phyloP scores from a whole-genome alignment of 2,113 vertebrate species.

The Mesitornis unicolor region DNA sequence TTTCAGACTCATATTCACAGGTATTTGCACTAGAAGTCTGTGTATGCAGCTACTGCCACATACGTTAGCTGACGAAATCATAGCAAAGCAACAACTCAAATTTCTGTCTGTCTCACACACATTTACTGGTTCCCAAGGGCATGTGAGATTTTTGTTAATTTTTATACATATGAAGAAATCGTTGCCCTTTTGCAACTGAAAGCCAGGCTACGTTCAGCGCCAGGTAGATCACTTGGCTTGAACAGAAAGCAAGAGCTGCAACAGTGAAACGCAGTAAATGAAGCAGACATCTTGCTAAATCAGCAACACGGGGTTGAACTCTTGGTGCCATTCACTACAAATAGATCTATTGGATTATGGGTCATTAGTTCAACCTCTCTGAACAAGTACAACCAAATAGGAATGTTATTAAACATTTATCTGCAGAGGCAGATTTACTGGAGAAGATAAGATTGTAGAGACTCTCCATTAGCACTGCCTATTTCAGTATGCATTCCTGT shows the following conservation, averaged over 20 bases:
- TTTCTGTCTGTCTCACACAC: background rate
- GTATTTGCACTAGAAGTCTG: background rate
- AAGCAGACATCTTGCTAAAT: background rate
- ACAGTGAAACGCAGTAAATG: background rate
- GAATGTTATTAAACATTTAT: conserved; percentile 41
- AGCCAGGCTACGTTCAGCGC: background rate
- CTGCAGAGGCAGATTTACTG: conserved; percentile 3
- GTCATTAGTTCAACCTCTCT: conserved; percentile 35
- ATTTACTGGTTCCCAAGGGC: background rate
- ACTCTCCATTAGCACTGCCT: background rate
- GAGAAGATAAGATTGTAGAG: conserved; percentile 11
- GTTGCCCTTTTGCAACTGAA: background rate
- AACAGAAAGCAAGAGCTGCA: background rate
- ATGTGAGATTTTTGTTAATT: background rate
- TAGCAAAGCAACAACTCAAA: background rate
- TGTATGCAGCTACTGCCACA: background rate
- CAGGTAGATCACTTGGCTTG: background rate
- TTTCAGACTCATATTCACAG: background rate
- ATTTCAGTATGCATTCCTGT: conserved; percentile 19
- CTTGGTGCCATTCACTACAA: background rate
- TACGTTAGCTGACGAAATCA: background rate
- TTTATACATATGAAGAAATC: background rate
- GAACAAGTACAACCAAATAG: background rate
- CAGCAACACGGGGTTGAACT: background rate
- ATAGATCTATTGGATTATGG: background rate